These are phyloP conservation scores for Cataglyphis livida DNA, from an alignment of 2,888 invertebrate genomes.

Conservation along the genomic window DNA sequence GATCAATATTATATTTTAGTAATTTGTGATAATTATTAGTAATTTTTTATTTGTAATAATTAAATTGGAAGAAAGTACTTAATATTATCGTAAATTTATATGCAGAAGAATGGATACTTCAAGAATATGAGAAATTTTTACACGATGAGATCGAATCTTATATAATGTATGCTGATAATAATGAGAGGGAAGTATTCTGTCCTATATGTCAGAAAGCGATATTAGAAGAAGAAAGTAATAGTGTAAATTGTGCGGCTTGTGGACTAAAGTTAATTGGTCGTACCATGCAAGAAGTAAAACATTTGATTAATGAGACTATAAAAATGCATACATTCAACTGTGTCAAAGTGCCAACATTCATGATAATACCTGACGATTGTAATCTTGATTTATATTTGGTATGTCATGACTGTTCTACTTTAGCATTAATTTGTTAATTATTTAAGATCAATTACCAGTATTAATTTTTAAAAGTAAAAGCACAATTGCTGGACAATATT, in stretches of 20 bases:
- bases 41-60: neutral
- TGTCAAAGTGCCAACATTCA: conserved; percentile 76
- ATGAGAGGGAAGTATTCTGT: conserved; percentile 81
- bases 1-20: neutral
- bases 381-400: conserved; percentile 76
- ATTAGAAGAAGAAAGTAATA: conserved; percentile 69
- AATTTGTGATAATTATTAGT: neutral
- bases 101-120: conserved; percentile 81
- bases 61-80: conserved; percentile 2
- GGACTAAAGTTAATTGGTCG: conserved; percentile 74
- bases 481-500: neutral
- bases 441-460: neutral
- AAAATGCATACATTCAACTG: conserved; percentile 77
- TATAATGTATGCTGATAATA: conserved; percentile 75
- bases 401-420: conserved; percentile 79
- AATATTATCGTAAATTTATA: conserved; percentile 18
- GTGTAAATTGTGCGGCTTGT: conserved; percentile 79
- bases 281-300: conserved; percentile 74
- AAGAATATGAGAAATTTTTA: conserved; percentile 82
- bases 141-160: conserved; percentile 79
- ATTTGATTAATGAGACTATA: conserved; percentile 74
- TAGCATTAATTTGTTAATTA: conserved; percentile 50
- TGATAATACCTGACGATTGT: conserved; percentile 75
- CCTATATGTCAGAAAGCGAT: conserved; percentile 83
- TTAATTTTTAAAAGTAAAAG: neutral